A percentile compares a stretch with the other conserved stretches of the same genome.
Conservation (phyloP, 2,797 vertebrate species). For the Myotis myotis region DNA sequence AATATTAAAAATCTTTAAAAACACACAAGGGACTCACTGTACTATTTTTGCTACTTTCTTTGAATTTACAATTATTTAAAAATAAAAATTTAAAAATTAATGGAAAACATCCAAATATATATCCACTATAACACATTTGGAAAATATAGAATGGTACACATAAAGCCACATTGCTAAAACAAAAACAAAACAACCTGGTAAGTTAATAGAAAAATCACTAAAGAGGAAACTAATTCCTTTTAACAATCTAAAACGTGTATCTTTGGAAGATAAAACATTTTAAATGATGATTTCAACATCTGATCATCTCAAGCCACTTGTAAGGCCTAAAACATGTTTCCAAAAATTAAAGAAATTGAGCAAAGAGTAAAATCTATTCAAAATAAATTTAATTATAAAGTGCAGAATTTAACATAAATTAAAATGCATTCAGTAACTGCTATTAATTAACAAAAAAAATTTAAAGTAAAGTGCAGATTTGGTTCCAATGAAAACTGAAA, state of each 20-base stretch:
- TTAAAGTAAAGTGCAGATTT: constrained; percentile 7
- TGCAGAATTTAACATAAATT: constrained; percentile 15
- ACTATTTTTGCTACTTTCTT: background rate
- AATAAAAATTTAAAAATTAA: constrained; percentile 40
- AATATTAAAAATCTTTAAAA: constrained; percentile 7
- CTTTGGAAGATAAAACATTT: constrained; percentile 36
- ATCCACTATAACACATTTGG: background rate
- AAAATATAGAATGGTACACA: background rate
- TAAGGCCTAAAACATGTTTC: constrained; percentile 8
- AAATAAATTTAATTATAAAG: constrained; percentile 38
- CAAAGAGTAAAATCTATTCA: constrained; percentile 38
- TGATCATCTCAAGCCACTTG: background rate
- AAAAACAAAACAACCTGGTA: background rate
- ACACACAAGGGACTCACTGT: background rate
- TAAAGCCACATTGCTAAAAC: background rate
- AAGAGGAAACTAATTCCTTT: background rate
- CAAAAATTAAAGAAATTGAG: constrained; percentile 8
- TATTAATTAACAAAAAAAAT: constrained; percentile 4
- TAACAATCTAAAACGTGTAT: background rate
- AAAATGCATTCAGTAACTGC: constrained; percentile 29
- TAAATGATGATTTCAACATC: constrained; percentile 28
- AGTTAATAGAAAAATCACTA: background rate
- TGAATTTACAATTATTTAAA: constrained; percentile 47
- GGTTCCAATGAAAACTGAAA: constrained; percentile 19
- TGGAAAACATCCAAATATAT: background rate